phyloP scores from a whole-genome alignment of 2,113 vertebrate species.

The Silurus glanis region DNA sequence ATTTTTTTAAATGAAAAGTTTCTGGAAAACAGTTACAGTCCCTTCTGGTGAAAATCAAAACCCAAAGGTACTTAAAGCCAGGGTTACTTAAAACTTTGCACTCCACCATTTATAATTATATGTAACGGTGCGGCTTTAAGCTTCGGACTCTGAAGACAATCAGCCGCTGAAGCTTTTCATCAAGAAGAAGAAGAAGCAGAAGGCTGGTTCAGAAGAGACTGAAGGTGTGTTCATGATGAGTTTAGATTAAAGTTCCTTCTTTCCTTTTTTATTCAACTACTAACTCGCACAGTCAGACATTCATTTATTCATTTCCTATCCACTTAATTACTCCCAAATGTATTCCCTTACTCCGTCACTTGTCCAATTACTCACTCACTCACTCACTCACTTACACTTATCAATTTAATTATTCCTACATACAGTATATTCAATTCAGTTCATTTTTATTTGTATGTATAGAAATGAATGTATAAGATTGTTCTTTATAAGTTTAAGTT shows the following conservation, averaged over 20 bases:
- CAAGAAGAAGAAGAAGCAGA: slow-evolving; percentile 25
- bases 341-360: not conserved
- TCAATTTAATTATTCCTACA: not conserved
- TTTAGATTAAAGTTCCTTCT: too few relatives aligned
- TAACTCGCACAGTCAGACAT: too few relatives aligned
- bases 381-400: not conserved
- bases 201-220: not conserved
- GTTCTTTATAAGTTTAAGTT: too few relatives aligned
- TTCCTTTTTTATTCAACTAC: too few relatives aligned
- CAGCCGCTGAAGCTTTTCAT: slow-evolving; percentile 21
- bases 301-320: too few relatives aligned
- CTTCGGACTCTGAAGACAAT: slow-evolving; percentile 20
- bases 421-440: too few relatives aligned
- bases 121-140: not conserved
- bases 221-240: not conserved
- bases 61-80: not conserved
- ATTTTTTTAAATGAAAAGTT: not conserved
- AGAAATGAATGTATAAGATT: too few relatives aligned
- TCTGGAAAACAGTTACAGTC: not conserved
- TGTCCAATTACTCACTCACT: not conserved
- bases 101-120: not conserved
- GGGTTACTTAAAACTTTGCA: not conserved
- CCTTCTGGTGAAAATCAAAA: not conserved
- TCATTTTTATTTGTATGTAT: too few relatives aligned
- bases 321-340: too few relatives aligned